Evolutionary conservation across 2,797 vertebrate genomes (phyloP).

Genomic region (Urosaurus nigricauda): DNA sequence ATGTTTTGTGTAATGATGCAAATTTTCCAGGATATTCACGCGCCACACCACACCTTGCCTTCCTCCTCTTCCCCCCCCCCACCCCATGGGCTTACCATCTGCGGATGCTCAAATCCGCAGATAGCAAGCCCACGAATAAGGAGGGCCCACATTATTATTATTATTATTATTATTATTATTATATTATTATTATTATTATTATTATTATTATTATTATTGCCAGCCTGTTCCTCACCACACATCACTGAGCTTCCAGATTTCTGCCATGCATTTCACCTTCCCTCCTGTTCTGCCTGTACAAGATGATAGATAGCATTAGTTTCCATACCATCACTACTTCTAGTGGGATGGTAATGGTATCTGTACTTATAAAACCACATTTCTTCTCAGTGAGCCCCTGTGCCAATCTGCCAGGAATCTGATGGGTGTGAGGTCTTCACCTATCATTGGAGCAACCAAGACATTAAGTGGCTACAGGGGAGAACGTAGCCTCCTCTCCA

Average conservation of each 20-base stretch:
- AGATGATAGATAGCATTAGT: no score
- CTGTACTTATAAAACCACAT: background rate
- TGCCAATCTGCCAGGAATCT: background rate
- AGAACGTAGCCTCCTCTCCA: background rate
- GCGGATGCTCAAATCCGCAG: no score
- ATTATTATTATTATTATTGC: no score
- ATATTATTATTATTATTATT: no score
- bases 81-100: no score
- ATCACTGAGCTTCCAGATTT: background rate
- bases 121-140: no score
- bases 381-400: background rate
- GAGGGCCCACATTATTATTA: no score
- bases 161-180: no score
- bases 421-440: background rate
- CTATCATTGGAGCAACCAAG: background rate
- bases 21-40: no score
- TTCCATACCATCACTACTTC: background rate
- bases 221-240: background rate
- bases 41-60: no score
- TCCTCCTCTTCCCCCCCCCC: no score
- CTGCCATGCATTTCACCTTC: background rate
- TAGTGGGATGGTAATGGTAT: background rate
- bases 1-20: no score
- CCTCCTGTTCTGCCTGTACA: background rate
- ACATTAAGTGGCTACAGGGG: background rate